Conservation (phyloP, 2,113 vertebrate species). For the Lophura nycthemera region DNA sequence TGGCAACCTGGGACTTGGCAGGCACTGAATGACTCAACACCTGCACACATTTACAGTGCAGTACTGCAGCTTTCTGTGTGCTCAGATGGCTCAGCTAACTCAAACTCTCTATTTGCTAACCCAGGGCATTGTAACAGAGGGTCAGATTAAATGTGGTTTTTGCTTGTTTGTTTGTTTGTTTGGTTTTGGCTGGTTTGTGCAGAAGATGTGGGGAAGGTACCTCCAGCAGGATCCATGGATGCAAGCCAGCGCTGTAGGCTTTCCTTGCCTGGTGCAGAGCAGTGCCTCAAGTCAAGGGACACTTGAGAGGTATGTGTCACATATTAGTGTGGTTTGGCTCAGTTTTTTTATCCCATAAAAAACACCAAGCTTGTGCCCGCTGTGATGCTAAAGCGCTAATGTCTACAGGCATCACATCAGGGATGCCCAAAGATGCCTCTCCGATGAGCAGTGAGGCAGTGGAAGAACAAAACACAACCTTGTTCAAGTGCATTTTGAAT, state of each 20-base stretch:
- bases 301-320: background rate
- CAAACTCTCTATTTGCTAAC: background rate
- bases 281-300: background rate
- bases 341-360: background rate
- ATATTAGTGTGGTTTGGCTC: accelerated
- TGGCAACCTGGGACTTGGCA: accelerated
- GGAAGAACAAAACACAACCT: background rate
- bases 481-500: background rate
- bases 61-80: background rate
- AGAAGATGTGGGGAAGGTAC: background rate
- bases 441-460: background rate
- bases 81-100: background rate
- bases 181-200: background rate
- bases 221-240: accelerated
- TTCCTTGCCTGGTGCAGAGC: background rate
- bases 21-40: background rate
- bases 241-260: background rate
- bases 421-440: background rate
- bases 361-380: accelerated
- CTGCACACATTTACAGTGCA: background rate
- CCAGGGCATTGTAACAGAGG: background rate
- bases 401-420: background rate
- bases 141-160: background rate
- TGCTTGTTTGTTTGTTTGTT: background rate
- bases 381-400: background rate